A percentile compares a stretch with the other conserved stretches of the same genome.
Conservation (phyloP, 2,888 invertebrate genomes). For the Monochamus alternatus region DNA sequence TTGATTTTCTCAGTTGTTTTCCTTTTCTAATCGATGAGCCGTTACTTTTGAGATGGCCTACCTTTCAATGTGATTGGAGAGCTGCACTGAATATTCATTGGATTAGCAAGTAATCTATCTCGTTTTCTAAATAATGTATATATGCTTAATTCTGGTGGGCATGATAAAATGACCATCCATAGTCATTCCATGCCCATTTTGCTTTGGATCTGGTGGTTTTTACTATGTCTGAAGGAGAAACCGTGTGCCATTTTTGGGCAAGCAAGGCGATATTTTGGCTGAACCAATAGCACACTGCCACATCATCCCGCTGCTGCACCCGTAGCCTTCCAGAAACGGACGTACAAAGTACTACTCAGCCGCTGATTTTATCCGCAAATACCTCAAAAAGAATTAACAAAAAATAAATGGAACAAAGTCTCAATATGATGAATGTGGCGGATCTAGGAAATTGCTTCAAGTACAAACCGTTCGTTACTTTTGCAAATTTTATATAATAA, state of each 20-base stretch:
- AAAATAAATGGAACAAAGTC: slow-evolving; percentile 45
- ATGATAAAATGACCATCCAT: too few relatives aligned
- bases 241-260: neutral
- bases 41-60: too few relatives aligned
- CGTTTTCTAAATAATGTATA: too few relatives aligned
- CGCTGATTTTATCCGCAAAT: slow-evolving; percentile 64
- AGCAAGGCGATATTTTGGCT: neutral
- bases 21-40: too few relatives aligned
- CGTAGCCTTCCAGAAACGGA: slow-evolving; percentile 67
- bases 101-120: too few relatives aligned
- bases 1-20: too few relatives aligned
- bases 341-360: slow-evolving; percentile 66
- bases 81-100: too few relatives aligned
- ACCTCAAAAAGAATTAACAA: slow-evolving; percentile 60
- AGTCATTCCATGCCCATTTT: too few relatives aligned
- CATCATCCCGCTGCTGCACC: slow-evolving; percentile 62
- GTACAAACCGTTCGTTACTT: slow-evolving; percentile 83
- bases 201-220: too few relatives aligned
- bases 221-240: neutral
- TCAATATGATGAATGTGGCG: slow-evolving; percentile 62
- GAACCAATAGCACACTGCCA: slow-evolving; percentile 64
- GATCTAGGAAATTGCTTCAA: slow-evolving; percentile 77
- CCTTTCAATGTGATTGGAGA: too few relatives aligned
- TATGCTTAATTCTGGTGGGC: too few relatives aligned
- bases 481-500: slow-evolving; percentile 80